These are phyloP conservation scores for Monochamus saltuarius DNA, from an alignment of 1,140 invertebrate genomes.

Conservation along the genomic window DNA sequence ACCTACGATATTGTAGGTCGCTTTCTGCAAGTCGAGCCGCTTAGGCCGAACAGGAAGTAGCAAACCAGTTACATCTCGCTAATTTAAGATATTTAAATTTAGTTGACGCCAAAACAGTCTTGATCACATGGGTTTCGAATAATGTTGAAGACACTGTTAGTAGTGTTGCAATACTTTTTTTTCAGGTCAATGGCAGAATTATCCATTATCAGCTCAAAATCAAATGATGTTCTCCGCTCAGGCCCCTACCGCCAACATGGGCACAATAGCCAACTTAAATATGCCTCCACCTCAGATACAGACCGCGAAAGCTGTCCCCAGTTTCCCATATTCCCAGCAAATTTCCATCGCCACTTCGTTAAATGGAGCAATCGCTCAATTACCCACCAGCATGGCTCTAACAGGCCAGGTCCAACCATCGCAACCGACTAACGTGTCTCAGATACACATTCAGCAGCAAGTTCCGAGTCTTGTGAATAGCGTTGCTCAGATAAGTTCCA, in stretches of 20 bases:
- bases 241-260: conserved; percentile 14
- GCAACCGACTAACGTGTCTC: not conserved
- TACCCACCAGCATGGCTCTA: not conserved
- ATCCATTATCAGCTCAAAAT: conserved; percentile 39
- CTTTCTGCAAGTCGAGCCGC: no score
- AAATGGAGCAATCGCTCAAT: not conserved
- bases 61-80: no score
- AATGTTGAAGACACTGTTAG: no score
- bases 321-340: not conserved
- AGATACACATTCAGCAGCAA: not conserved
- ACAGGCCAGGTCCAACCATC: not conserved
- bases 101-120: no score
- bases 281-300: conserved; percentile 23
- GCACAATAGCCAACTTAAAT: conserved; percentile 40
- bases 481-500: no score
- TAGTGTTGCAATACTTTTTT: no score
- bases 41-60: no score
- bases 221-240: conserved; percentile 32
- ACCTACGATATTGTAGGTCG: no score
- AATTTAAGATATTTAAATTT: no score
- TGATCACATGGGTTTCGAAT: no score
- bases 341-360: not conserved
- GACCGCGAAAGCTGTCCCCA: not conserved
- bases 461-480: no score
- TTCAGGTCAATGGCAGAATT: conserved; percentile 60